These are phyloP conservation scores for Peromyscus maniculatus DNA, from an alignment of 2,113 vertebrate genomes.

Conservation along the genomic window DNA sequence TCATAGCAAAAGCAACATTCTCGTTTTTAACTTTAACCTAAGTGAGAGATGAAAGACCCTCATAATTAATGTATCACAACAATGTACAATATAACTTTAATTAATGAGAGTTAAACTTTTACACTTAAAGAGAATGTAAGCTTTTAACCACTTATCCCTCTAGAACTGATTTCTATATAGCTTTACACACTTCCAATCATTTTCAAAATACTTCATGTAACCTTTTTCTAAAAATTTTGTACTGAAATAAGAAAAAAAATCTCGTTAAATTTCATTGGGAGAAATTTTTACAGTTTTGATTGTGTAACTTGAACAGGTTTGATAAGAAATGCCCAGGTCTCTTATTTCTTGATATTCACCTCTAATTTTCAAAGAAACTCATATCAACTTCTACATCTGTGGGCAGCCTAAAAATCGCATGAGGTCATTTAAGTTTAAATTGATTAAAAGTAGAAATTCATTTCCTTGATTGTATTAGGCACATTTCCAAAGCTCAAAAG, in stretches of 20 bases:
- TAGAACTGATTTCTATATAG: conserved; percentile 30
- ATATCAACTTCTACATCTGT: not conserved
- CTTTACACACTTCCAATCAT: not conserved
- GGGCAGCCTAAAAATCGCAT: not conserved
- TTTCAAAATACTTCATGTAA: conserved; percentile 8
- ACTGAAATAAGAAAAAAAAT: conserved; percentile 31
- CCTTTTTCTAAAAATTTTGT: not conserved
- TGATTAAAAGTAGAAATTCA: conserved; percentile 48
- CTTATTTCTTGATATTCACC: not conserved
- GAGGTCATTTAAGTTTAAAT: conserved; percentile 24
- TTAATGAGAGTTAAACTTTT: conserved; percentile 7
- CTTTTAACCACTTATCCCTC: not conserved
- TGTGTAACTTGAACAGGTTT: not conserved
- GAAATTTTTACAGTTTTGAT: not conserved
- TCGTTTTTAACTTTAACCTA: conserved; percentile 96
- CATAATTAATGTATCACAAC: conserved; percentile 24
- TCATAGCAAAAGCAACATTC: conserved; percentile 93
- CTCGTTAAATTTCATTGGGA: conserved; percentile 13
- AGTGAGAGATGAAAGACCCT: not conserved
- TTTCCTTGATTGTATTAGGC: not conserved
- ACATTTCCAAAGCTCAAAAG: not conserved
- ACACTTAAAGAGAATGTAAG: not conserved
- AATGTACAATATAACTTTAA: not conserved
- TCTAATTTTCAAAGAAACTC: conserved; percentile 46
- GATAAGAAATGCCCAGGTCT: not conserved